Evolutionary conservation across 2,113 vertebrate species (phyloP).

Genomic region (Anolis sagrei): DNA sequence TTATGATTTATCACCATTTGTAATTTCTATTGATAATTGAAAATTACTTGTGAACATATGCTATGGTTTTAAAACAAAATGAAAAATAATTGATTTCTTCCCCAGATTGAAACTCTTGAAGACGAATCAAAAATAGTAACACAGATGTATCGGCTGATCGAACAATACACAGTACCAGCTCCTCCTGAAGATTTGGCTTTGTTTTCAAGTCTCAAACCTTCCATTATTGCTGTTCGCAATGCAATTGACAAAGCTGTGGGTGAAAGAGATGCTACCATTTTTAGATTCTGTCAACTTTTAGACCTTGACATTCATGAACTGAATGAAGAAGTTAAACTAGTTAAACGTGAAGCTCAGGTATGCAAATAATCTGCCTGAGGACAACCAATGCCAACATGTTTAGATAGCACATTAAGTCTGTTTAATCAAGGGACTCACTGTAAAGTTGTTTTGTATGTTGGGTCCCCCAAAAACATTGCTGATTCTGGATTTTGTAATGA

Average conservation of each 20-base stretch:
- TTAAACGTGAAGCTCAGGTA: constrained; percentile 80
- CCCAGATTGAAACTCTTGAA: constrained; percentile 81
- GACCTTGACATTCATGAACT: constrained; percentile 80
- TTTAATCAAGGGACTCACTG: background rate
- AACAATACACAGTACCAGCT: constrained; percentile 76
- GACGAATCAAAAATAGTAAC: constrained; percentile 77
- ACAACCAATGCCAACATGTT: background rate
- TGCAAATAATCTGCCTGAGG: background rate
- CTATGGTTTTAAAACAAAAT: background rate
- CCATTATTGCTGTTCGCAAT: constrained; percentile 70
- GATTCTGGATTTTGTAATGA: background rate
- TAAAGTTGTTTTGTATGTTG: background rate
- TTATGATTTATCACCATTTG: background rate
- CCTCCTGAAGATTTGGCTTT: constrained; percentile 83
- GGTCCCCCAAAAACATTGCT: too few relatives aligned
- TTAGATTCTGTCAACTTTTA: constrained; percentile 78
- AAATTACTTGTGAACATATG: background rate
- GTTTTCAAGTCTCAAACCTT: constrained; percentile 79
- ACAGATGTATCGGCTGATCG: constrained; percentile 85
- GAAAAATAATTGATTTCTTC: constrained; percentile 6
- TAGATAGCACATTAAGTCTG: background rate
- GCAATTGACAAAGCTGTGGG: constrained; percentile 75
- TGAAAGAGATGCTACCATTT: constrained; percentile 73
- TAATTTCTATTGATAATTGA: background rate
- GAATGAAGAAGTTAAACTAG: constrained; percentile 74